Base-by-base conservation (phyloP, 2,888 invertebrate genomes). In the Sesia apiformis region DNA sequence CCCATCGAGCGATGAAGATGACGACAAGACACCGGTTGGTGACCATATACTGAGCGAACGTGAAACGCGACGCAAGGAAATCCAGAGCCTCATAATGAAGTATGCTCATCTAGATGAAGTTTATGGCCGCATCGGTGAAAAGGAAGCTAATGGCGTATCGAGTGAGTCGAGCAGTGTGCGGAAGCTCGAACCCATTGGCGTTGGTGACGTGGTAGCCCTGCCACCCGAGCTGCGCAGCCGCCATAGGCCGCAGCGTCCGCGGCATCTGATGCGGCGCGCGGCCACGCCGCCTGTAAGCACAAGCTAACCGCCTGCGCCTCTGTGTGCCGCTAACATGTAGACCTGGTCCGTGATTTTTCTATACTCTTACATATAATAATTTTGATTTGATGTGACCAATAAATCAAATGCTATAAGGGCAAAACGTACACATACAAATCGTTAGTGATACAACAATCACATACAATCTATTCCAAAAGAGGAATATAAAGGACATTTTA, bases 21-120 rank as follows among this genome's bases (percentile, higher is more conserved):
- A 74, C 55, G 91, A 91, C 60, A 81, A 86, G 60, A 90, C 90
- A 23, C 90, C 90, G 5, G 86, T 90, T 46, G 85, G 85, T 52
- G 93, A 93, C 70, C 90, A 90, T 58, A 88, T 90, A 39, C 80
- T 92, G 52, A 91, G 91, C 62, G 96, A 96, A 63, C 90, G 96
- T 51, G 95, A 95, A 75, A 94, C 94, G 5, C 93, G 94, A 66
- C 91, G 96, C 43, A 96, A 96, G 70, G 96, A 96, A 73, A 95
- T 95, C 57, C 94, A 95, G 76, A 93, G 93, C 66, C 87, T 96
- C 57, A 95, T 96, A 58, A 91, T 94, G 90, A 96, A 96, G 76
- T 96, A 96, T 76, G 93, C 95, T 40, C 94, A 94, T 51, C 84
- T 95, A 62, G 95, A 95, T 66, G 94, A 94, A 69, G 92, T 92